Evolutionary conservation across 2,888 invertebrate genomes (phyloP).

Genomic region (Cantharis rustica): DNA sequence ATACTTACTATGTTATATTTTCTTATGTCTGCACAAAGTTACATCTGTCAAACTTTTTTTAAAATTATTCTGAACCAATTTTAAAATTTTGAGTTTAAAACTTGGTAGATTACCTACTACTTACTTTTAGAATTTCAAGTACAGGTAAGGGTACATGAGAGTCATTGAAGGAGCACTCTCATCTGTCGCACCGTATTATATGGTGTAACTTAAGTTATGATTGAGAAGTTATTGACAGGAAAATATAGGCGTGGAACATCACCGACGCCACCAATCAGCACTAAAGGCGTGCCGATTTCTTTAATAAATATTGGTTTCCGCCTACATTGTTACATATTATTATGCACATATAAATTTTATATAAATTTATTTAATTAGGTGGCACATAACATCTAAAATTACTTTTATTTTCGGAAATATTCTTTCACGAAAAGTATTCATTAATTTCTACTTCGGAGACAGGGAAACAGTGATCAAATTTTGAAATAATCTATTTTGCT

Average conservation of each 20-base stretch:
- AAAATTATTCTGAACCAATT: no score
- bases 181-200: neutral
- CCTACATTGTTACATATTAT: conserved; percentile 24
- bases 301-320: conserved; percentile 30
- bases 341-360: neutral
- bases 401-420: neutral
- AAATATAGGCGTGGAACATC: conserved; percentile 30
- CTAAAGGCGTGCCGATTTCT: conserved; percentile 34
- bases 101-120: neutral
- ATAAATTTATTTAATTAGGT: neutral
- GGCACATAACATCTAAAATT: neutral
- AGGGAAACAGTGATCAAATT: no score
- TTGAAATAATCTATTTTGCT: no score
- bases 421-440: no score
- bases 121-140: neutral
- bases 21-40: no score
- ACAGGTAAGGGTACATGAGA: neutral
- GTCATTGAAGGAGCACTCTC: neutral
- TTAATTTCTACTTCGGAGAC: no score
- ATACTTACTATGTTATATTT: no score
- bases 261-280: conserved; percentile 37
- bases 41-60: no score
- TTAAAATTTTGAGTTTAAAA: neutral
- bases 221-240: conserved; percentile 35
- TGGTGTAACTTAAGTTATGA: conserved; percentile 6